Base-by-base conservation (phyloP, 1,140 invertebrate genomes). In the Zaprionus tsacasi region DNA sequence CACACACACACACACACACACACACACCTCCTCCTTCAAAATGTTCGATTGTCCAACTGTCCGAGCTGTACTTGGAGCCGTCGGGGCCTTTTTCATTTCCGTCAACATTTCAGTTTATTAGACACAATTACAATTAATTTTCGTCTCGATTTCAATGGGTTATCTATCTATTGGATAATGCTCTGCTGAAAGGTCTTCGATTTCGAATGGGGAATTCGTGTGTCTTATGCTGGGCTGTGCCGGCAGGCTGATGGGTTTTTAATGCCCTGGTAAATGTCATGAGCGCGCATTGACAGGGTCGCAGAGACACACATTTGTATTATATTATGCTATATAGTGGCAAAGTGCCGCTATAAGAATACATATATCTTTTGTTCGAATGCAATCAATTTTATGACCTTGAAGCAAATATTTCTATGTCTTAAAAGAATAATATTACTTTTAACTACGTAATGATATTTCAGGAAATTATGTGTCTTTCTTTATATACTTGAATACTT, bases 21-120 rank as follows among this genome's bases (percentile, higher is more conserved):
- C 17, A 6, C n/a, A 6, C n/a, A 1, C 2, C n/a, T 15, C 40
- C 2, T 6, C 2, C 2, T 15, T 45, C 0, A 45, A 45, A 45
- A 7, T 45, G 40, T 40, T 40, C 13, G 38, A n/a, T 27, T 15
- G n/a, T 45, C 13, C 11, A 10, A 65, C 5, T 15, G 40, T 60
- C 59, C 43, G 40, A 35, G 21, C 43, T 45, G 59, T 52, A 50
- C 40, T 21, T 43, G 25, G 27, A 30, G 10, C 58, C 12, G 43
- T 63, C 50, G 33, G 68, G 33, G 40, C 55, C 33, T 58, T 58
- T 65, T 65, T 76, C 57, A 82, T 86, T 86, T 86, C 82, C 82
- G 82, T 86, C 83, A 86, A 86, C 82, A 86, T 88, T 86, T 87
- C 83, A 74, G 78, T 82, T 45, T 87, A 79, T 86, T 82, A 88